Base-by-base conservation (phyloP, 1,140 invertebrate genomes). In the Aporrectodea caliginosa region DNA sequence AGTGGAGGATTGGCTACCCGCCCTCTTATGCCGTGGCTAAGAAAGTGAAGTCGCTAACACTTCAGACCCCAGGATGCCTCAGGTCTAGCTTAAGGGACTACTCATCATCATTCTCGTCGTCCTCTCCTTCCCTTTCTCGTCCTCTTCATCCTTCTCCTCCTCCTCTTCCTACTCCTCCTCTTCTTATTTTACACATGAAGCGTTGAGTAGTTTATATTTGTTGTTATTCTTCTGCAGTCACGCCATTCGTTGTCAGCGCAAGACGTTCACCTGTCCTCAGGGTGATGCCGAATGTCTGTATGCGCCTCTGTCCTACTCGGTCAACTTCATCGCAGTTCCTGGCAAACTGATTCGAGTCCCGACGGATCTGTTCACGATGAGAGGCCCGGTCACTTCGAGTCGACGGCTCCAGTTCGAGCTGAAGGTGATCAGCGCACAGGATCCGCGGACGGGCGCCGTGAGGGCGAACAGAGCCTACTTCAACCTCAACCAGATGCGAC, bases 311-410 rank as follows among this genome's bases (percentile, higher is more conserved):
- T 93, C 93, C 75, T 93, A 93, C 84, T 95, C 94, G 2, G 96
- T 93, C 89, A 96, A 96, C 88, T 98, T 94, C 87, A 93, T 98
- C 80, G 94, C 94, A 0, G 93, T 98, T 82, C 92, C 94, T 0
- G 43, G 32, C 0, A 93, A 94, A 74, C 94, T 94, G 86, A 88
- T 96, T 27, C 92, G 92, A 33, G 90, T 97, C 6, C 92, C 94
- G 0, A 84, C 89, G 0, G 92, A 94, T 76, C 88, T 98, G 1
- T 97, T 97, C 87, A 95, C 93, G 14, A 95, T 98, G 91, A 90
- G 93, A 78, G 88, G 94, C 0, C 93, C 94, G 0, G 88, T 91
- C 27, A 92, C 92, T 88, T 85, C 90, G 90, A 29, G 92, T 93
- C n/a, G 92, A 91, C 43, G 90, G 14, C 84, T 93, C 1, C 90